phyloP scores from a whole-genome alignment of 1,140 invertebrate genomes.

The Pseudomyrmex pallidus region DNA sequence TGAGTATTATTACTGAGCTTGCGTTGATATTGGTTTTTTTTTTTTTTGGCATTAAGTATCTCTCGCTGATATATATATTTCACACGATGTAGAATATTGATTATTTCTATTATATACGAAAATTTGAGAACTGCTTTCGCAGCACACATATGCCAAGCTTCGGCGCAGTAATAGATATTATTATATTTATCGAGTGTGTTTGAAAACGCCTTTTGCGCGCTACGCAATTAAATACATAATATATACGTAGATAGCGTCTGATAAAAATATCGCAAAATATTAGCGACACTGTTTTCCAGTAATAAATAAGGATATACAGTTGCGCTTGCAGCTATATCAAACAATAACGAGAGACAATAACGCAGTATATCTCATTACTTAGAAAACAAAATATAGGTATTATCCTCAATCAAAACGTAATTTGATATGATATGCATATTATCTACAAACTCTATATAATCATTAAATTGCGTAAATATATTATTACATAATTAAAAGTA shows the following conservation, averaged over 20 bases:
- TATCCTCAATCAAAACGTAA: constrained; percentile 8
- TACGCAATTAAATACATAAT: too few relatives aligned
- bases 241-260: background rate
- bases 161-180: constrained; percentile 20
- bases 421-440: background rate
- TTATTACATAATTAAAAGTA: too few relatives aligned
- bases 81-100: background rate
- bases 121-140: constrained; percentile 17
- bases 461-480: too few relatives aligned
- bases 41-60: background rate
- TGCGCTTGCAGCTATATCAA: too few relatives aligned
- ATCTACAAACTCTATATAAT: background rate
- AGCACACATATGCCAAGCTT: constrained; percentile 22
- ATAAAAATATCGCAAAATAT: background rate
- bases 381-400: background rate
- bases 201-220: background rate
- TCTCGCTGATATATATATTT: background rate
- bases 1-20: background rate
- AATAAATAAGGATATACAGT: background rate
- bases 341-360: too few relatives aligned
- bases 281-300: background rate
- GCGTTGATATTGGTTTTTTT: too few relatives aligned
- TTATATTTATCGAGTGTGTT: background rate
- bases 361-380: background rate
- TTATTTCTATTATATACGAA: background rate